Percentiles rank a stretch among this genome's conserved stretches.
These are phyloP conservation scores for Scolopax mira DNA, from an alignment of 2,113 vertebrate genomes.

Conservation along the genomic window DNA sequence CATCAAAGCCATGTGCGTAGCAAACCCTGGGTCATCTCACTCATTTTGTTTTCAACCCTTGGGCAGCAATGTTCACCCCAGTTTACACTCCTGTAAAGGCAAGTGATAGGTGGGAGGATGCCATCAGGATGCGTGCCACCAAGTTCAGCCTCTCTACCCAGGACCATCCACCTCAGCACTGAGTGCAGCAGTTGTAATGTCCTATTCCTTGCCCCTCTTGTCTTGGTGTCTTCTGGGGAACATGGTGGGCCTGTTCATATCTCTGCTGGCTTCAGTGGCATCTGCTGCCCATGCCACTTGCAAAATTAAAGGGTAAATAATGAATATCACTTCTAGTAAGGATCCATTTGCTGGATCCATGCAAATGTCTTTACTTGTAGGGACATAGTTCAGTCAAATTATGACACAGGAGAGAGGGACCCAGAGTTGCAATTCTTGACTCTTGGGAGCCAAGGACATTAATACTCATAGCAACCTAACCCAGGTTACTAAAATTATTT, in stretches of 20 bases:
- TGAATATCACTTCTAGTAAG: background rate
- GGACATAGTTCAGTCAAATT: background rate
- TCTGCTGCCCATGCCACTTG: background rate
- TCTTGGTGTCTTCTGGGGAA: background rate
- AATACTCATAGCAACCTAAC: background rate
- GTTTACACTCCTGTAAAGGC: background rate
- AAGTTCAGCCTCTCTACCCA: background rate
- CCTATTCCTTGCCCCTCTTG: background rate
- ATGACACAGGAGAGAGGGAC: background rate
- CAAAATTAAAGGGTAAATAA: background rate
- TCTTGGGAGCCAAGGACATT: background rate
- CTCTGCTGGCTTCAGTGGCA: background rate
- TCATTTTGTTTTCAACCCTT: background rate
- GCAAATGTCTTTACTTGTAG: background rate
- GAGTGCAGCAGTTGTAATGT: fast-evolving
- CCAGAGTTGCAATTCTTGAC: fast-evolving
- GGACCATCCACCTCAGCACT: fast-evolving
- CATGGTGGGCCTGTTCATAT: background rate
- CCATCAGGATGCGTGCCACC: background rate
- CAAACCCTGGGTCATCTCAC: background rate
- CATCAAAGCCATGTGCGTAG: background rate
- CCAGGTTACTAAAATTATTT: background rate
- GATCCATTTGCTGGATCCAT: background rate
- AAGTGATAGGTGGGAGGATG: background rate
- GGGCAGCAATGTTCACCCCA: background rate